Evolutionary conservation across 2,113 vertebrate genomes (phyloP), one percentile per base, ranked within the genome.

Genomic region (Lota lota): DNA sequence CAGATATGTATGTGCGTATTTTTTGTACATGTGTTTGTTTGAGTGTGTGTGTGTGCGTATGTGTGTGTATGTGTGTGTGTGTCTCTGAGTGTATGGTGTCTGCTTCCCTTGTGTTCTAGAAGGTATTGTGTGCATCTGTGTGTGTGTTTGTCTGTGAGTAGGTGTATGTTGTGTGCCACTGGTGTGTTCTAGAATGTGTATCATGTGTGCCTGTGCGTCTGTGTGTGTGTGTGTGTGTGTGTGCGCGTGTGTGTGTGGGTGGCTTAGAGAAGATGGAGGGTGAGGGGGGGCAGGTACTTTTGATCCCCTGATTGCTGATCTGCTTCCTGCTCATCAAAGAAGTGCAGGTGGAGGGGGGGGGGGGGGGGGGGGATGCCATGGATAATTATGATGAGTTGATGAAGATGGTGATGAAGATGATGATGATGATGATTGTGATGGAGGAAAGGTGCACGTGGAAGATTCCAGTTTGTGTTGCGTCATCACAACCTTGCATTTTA

Each of bases 231-330:
- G 75, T 47, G 68, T 61, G 70, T 71, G 63, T 68, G 69, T 66
- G 79, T 66, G 71, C 18, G 73, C 47, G 68, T 61, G 70, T 71
- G 63, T 68, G 69, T 66, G 79, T 66, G 71, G 51, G 68, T 67
- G 75, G 24, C 24, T 24, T 4, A 24, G 24, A 24, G 24, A 24
- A 24, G 24, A 24, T 73, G 72, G 53, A 12, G 53, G 53, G 53
- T 6, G 53, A 12, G 53, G 53, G 54, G 54, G 20, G 21, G 20
- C 59, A 61, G 22, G 20, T 61, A 22, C 22, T 21, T 61, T 22
- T 61, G 59, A 61, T 61, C 59, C 59, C 20, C 21, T 61, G 59
- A 61, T 61, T 21, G 59, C 22, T 61, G 20, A 59, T 59, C 57
- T 20, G 20, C 57, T 59, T 59, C 20, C 20, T 14, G 3, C 19